Base-by-base conservation (phyloP, 2,888 invertebrate genomes). In the Sinohyriopsis cumingii region DNA sequence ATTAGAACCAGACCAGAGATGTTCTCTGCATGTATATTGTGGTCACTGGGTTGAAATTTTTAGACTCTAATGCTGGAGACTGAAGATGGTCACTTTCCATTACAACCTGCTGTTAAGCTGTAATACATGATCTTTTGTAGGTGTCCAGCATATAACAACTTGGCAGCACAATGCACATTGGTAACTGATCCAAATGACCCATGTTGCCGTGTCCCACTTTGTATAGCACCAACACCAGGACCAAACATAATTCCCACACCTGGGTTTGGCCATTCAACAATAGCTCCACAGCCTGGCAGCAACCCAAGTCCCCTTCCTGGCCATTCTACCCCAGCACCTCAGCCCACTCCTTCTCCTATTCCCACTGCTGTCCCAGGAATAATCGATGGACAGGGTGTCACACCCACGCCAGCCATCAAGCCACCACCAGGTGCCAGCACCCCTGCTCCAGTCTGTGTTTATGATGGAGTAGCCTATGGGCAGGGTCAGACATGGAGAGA, bases 401-500 rank as follows among this genome's bases (percentile, higher is more conserved):
- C 81, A 56, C 81, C 81, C 19, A 74, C 77, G 1, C 81, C 45
- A 45, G 12, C 15, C 45, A 45, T 12, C 45, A 45, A 12, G 12
- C 45, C 81, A 22, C 53, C 57, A 7, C 74, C 77, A 28, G 77
- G 78, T 24, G 59, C 66, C n/a, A 67, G 65, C 18, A 75, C 76
- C 19, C 76, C 77, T n/a, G 55, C 66, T 1, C 76, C 75, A 45
- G 78, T 82, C 24, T 84, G 84, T 72, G 79, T 82, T 53, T 83
- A 83, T 70, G 79, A 84, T 63, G 83, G 82, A 22, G 76, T 74
- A n/a, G 63, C 72, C 19, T 84, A 82, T 69, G 71, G 63, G 12
- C 81, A 82, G 65, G 83, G 80, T 62, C 76, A 79, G 67, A 83
- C 69, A 22, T 84, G 83, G 81, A 68, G 78, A 54, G 84, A 81